Evolutionary conservation across 2,888 invertebrate species (phyloP), one percentile per base, ranked within the genome.

Genomic region (Tribolium freemani): DNA sequence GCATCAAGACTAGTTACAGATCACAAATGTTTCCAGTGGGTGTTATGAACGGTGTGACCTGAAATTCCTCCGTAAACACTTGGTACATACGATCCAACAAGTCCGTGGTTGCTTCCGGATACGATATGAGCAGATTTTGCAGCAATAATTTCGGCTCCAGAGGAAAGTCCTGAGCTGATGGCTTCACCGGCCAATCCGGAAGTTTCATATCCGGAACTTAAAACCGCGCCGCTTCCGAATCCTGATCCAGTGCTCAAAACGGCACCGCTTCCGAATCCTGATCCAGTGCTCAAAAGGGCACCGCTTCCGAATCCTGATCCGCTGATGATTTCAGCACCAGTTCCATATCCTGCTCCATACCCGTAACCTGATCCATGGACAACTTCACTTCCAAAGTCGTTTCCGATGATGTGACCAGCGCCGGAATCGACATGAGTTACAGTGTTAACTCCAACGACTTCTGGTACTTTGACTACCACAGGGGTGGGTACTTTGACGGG

Each of bases 401-500:
- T 26, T 53, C 45, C 48, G 26, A 46, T 31, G 11, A 30, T 16
- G 10, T 61, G 53, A 6, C 56, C 63, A 5, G 45, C 31, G 26
- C 48, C 57, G 5, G 56, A 10, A 16, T 63, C 70, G 11, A 38
- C 26, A 10, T 68, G 53, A 50, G 50, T n/a, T 8, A 58, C 67
- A 38, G 69, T 57, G 10, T 54, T 60, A 38, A 38, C 56, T 38
- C 30, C 67, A 13, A 48, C 60, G 5, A 57, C 69, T 69, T 69
- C 38, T 3, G 69, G 69, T 21, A 58, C 58, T 38, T 21, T 77
- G 2, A 83, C 80, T 10, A 69, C 53, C 5, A 81, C 81, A 6
- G 79, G 78, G 8, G 79, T 78, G 30, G 82, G 79, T 61, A 82
- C 79, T 16, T 46, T 60, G 0, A 82, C 81, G 57, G 75, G 72